Base-by-base conservation (phyloP, 2,888 invertebrate genomes). In the Ligdia adustata region DNA sequence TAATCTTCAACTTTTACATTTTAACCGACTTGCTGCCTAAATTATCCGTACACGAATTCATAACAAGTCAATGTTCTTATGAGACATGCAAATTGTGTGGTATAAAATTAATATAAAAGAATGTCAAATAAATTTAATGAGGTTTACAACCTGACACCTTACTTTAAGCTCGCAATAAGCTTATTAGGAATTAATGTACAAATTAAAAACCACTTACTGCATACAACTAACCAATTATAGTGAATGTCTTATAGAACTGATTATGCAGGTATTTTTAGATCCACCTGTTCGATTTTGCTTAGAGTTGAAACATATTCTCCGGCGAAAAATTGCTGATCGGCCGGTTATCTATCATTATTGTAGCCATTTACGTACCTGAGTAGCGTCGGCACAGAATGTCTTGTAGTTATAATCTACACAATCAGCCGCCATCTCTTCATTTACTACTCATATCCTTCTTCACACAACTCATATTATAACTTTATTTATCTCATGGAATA, bases 121-220 rank as follows among this genome's bases (percentile, higher is more conserved):
- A 22, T 22, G 4, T n/a, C 22, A 22, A 22, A n/a, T 22, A n/a
- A n/a, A 22, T 22, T 28, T 22, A 22, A 29, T 40, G 14, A 7
- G 11, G n/a, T 33, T 4, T 43, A 26, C 20, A 15, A 22, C 27
- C 9, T 18, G 14, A 38, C 32, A 38, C 32, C 18, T 38, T 26
- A 12, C 13, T 12, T 37, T 9, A 14, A 31, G 32, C 14, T 20
- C 38, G 26, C 16, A 31, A 6, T 27, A 11, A 31, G 20, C 13
- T 32, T 14, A 44, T 37, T 43, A 31, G 26, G 15, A 44, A 37
- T 33, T 32, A 45, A 38, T 45, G 32, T 18, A 20, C 32, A 33
- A 38, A 38, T 45, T 45, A 45, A 38, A 33, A 41, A 41, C 35
- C 47, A 35, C 31, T 47, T 41, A 31, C n/a, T n/a, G n/a, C 9